Percentiles rank a stretch among this genome's conserved stretches.
These are phyloP conservation scores for Galerucella nymphaeae DNA, from an alignment of 2,888 invertebrate genomes.

Conservation along the genomic window DNA sequence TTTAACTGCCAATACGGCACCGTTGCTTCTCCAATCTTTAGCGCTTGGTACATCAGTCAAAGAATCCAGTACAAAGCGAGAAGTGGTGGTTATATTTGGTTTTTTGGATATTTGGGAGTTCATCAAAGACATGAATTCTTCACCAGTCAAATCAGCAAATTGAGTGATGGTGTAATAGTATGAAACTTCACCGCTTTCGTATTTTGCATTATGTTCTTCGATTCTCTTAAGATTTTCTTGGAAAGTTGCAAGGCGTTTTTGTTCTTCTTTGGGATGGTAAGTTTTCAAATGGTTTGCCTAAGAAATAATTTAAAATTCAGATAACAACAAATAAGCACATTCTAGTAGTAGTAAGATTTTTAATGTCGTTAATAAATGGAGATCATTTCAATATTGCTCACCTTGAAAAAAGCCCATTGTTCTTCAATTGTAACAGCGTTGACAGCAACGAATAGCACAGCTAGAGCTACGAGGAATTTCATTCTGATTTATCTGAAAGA, in stretches of 20 bases:
- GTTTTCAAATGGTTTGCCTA: not conserved
- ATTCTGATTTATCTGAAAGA: not conserved
- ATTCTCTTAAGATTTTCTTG: slow-evolving; percentile 40
- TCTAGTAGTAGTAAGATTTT: no score
- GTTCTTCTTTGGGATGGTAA: slow-evolving; percentile 18
- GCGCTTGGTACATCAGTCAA: not conserved
- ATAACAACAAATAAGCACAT: not conserved
- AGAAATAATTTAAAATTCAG: not conserved
- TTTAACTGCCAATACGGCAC: slow-evolving; percentile 12
- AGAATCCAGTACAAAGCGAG: not conserved
- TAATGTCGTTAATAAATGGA: not conserved
- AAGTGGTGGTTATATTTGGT: not conserved
- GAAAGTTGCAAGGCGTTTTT: slow-evolving; percentile 38
- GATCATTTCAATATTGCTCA: not conserved
- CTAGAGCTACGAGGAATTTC: slow-evolving; percentile 5
- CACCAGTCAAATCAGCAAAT: slow-evolving; percentile 42
- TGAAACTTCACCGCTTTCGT: slow-evolving; percentile 34
- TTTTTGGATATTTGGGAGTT: not conserved
- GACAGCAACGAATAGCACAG: not conserved
- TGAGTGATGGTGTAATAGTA: slow-evolving; percentile 41
- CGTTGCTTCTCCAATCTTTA: slow-evolving; percentile 25
- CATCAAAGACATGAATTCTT: slow-evolving; percentile 35
- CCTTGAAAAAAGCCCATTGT: not conserved
- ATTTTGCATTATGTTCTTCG: slow-evolving; percentile 43
- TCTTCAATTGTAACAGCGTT: slow-evolving; percentile 5